Conservation (phyloP, 1,140 invertebrate genomes). For the Temnothorax curvispinosus region DNA sequence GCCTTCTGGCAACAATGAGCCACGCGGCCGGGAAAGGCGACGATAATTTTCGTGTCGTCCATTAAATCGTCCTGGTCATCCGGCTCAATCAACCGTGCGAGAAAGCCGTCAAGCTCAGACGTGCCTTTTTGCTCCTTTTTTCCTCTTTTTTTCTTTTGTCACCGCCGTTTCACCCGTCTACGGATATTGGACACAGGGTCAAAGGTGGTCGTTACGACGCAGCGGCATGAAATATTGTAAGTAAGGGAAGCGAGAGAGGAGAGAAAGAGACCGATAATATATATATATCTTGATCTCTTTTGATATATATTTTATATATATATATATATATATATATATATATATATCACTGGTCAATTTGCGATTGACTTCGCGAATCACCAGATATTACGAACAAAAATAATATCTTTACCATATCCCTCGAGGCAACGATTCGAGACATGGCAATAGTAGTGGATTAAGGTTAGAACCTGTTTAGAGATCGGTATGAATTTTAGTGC, state of each 20-base stretch:
- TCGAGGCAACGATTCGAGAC: background rate
- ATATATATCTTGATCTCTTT: background rate
- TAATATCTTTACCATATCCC: conserved; percentile 45
- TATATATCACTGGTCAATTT: conserved; percentile 51
- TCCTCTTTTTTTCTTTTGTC: background rate
- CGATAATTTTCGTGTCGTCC: conserved; percentile 53
- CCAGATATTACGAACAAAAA: conserved; percentile 59
- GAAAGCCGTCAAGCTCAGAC: conserved; percentile 59
- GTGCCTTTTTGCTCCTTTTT: background rate
- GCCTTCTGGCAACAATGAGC: conserved; percentile 48
- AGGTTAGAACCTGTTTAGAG: background rate
- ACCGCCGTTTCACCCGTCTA: conserved; percentile 47
- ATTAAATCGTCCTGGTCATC: conserved; percentile 56
- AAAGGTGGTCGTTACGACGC: conserved; percentile 51
- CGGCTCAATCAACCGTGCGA: conserved; percentile 68
- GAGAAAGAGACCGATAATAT: conserved; percentile 33
- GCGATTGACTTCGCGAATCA: conserved; percentile 68
- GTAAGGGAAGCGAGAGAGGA: conserved; percentile 14
- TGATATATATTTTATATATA: background rate
- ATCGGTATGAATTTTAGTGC: background rate
- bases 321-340: background rate
- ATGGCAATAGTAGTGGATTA: background rate
- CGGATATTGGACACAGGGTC: conserved; percentile 54
- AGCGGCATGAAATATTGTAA: conserved; percentile 45
- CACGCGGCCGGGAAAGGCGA: conserved; percentile 35